Percentiles rank a stretch among this genome's conserved stretches.
These are phyloP conservation scores for Andrena trimmerana DNA, from an alignment of 2,888 invertebrate species.

Conservation along the genomic window DNA sequence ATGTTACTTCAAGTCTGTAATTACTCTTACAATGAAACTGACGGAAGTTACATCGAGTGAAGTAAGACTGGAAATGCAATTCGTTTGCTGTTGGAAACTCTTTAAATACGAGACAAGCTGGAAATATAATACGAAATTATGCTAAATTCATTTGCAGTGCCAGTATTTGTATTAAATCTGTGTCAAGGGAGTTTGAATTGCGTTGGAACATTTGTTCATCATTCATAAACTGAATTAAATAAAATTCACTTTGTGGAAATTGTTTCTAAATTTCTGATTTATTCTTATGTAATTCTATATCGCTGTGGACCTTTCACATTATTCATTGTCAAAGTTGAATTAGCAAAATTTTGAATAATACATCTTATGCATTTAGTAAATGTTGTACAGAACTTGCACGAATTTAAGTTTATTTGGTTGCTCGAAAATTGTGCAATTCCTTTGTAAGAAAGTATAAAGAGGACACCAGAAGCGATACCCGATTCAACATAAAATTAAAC, in stretches of 20 bases:
- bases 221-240: slow-evolving; percentile 1
- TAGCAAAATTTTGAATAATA: no score
- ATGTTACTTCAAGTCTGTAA: not conserved
- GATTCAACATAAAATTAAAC: not conserved
- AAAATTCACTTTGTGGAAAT: slow-evolving; percentile 7
- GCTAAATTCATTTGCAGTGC: not conserved
- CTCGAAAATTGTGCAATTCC: not conserved
- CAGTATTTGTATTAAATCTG: not conserved
- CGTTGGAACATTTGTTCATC: not conserved
- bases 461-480: not conserved
- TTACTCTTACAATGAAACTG: not conserved
- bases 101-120: not conserved
- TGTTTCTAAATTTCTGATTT: not conserved
- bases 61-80: not conserved
- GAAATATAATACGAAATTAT: not conserved
- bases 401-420: no score
- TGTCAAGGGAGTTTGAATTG: not conserved
- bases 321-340: slow-evolving; percentile 2
- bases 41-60: not conserved
- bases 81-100: not conserved
- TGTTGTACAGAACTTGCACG: no score
- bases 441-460: not conserved
- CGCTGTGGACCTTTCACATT: not conserved
- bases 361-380: no score
- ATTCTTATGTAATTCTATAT: slow-evolving; percentile 3